Evolutionary conservation across 2,113 vertebrate genomes (phyloP).

Genomic region (Pao palembangensis): DNA sequence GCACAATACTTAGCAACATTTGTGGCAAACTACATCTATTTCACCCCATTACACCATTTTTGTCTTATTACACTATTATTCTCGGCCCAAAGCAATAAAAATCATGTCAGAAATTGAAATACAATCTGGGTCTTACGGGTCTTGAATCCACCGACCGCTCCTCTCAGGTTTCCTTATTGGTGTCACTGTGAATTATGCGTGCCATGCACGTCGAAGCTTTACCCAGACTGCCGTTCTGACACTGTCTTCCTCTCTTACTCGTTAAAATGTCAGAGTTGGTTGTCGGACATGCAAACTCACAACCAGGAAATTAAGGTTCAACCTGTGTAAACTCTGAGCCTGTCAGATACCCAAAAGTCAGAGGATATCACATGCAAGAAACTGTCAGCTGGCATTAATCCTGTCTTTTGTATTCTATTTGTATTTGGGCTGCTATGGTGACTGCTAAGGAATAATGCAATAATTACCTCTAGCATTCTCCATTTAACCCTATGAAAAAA

Average conservation of each 20-base stretch:
- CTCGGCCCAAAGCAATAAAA: slow-evolving; percentile 30
- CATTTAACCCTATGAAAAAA: slow-evolving; percentile 41
- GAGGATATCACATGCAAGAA: slow-evolving; percentile 62
- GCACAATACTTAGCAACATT: slow-evolving; percentile 46
- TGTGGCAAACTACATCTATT: slow-evolving; percentile 51
- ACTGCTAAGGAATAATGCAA: slow-evolving; percentile 27
- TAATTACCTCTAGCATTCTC: slow-evolving; percentile 39
- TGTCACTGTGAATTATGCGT: slow-evolving; percentile 70
- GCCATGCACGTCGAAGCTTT: slow-evolving; percentile 47
- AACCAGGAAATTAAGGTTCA: slow-evolving; percentile 71
- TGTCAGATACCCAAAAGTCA: slow-evolving; percentile 56
- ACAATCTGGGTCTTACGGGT: slow-evolving; percentile 31
- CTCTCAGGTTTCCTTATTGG: slow-evolving; percentile 59
- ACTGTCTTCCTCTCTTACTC: slow-evolving; percentile 56
- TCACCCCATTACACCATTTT: slow-evolving; percentile 52
- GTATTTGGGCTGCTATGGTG: slow-evolving; percentile 39
- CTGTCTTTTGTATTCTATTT: slow-evolving; percentile 39
- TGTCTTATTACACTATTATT: slow-evolving; percentile 10
- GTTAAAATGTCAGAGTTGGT: slow-evolving; percentile 56
- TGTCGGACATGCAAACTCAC: slow-evolving; percentile 47
- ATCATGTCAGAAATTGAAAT: slow-evolving; percentile 35
- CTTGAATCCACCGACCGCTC: slow-evolving; percentile 49
- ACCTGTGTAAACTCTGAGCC: slow-evolving; percentile 65
- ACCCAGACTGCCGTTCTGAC: slow-evolving; percentile 53
- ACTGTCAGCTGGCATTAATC: slow-evolving; percentile 61